phyloP scores from a whole-genome alignment of 2,888 invertebrate genomes.

The Celastrina argiolus region DNA sequence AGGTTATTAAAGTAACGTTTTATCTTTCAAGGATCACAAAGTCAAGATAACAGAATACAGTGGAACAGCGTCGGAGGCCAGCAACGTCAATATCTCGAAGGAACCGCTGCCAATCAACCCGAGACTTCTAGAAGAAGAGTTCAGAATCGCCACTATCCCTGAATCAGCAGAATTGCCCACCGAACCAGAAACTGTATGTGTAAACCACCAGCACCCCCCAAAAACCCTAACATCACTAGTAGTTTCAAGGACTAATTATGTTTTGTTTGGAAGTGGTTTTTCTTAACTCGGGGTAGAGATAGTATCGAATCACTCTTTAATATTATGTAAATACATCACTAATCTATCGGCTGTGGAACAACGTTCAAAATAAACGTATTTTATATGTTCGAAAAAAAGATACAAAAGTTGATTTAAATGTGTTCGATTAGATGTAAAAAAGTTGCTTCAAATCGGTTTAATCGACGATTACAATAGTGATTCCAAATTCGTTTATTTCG shows the following conservation, averaged over 20 bases:
- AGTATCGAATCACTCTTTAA: slow-evolving; percentile 49
- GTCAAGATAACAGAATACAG: slow-evolving; percentile 65
- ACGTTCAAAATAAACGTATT: neutral
- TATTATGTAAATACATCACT: slow-evolving; percentile 55
- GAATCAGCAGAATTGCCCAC: slow-evolving; percentile 51
- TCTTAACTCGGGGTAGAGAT: slow-evolving; percentile 51
- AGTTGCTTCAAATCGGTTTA: no score
- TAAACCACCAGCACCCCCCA: slow-evolving; percentile 25
- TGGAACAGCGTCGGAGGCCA: slow-evolving; percentile 57
- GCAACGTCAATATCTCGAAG: slow-evolving; percentile 47
- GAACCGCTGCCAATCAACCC: slow-evolving; percentile 43
- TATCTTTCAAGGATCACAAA: slow-evolving; percentile 50
- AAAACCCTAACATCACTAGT: slow-evolving; percentile 30
- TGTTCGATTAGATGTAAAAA: no score
- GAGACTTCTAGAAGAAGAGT: slow-evolving; percentile 45
- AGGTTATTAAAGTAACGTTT: slow-evolving; percentile 8
- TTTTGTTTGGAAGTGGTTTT: slow-evolving; percentile 50
- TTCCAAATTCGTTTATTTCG: no score
- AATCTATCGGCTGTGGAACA: slow-evolving; percentile 37
- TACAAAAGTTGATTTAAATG: no score
- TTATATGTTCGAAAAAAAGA: no score
- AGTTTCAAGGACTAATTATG: slow-evolving; percentile 40
- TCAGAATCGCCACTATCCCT: slow-evolving; percentile 44
- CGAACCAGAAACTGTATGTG: slow-evolving; percentile 63
- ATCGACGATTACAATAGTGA: no score